Percentiles rank a stretch among this genome's conserved stretches.
phyloP scores from a whole-genome alignment of 2,888 invertebrate species.

The Tipula lateralis region DNA sequence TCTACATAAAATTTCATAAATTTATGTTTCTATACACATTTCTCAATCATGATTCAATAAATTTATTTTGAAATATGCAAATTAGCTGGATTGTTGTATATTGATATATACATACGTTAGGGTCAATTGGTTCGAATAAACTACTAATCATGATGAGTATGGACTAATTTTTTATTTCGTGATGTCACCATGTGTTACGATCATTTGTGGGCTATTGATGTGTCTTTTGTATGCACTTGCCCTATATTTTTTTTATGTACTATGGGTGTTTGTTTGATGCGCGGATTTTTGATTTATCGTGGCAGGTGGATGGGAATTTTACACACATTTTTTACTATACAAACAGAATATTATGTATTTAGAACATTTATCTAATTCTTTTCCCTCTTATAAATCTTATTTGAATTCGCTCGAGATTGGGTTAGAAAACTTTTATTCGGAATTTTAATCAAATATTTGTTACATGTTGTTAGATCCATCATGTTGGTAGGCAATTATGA shows the following conservation, averaged over 20 bases:
- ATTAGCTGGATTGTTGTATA: background rate
- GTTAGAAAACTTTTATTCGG: no score
- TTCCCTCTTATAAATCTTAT: no score
- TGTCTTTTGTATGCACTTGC: background rate
- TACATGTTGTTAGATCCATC: no score
- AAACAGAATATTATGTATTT: no score
- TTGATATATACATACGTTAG: background rate
- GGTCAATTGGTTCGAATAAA: background rate
- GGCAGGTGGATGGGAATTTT: background rate
- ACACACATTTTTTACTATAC: no score
- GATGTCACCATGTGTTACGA: background rate
- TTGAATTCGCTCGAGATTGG: no score
- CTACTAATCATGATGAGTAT: conserved; percentile 11
- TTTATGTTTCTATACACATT: background rate
- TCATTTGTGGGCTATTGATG: background rate
- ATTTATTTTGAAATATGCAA: conserved; percentile 1
- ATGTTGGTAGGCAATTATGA: no score
- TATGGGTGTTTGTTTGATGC: background rate
- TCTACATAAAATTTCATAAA: background rate
- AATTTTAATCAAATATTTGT: no score
- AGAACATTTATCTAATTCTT: no score
- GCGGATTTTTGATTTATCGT: background rate
- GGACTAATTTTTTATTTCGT: background rate
- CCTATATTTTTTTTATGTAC: background rate
- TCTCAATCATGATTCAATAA: background rate